A percentile compares a stretch with the other conserved stretches of the same genome.
Conservation (phyloP, 2,888 invertebrate species). For the Saturnia pavonia region DNA sequence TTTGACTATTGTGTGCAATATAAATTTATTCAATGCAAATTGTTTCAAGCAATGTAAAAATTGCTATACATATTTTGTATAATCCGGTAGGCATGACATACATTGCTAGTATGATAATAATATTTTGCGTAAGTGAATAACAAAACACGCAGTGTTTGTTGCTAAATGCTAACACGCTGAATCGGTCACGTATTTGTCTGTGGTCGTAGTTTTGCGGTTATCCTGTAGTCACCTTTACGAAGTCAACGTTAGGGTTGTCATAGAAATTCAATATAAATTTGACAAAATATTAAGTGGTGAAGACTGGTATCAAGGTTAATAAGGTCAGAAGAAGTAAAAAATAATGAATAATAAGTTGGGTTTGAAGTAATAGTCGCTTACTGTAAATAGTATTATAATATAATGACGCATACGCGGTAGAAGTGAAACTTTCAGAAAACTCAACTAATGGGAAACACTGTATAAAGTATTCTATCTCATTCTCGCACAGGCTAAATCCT, state of each 20-base stretch:
- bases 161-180: not conserved
- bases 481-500: too few species aligned
- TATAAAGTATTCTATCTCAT: too few species aligned
- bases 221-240: conserved; percentile 5
- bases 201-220: conserved; percentile 1
- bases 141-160: conserved; percentile 6
- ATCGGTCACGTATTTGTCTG: conserved; percentile 5
- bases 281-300: not conserved
- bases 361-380: too few species aligned
- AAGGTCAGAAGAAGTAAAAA: too few species aligned
- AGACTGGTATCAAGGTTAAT: too few species aligned
- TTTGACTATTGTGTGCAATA: too few species aligned
- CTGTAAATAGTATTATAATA: too few species aligned
- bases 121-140: conserved; percentile 3
- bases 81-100: not conserved
- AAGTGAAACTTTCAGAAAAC: too few species aligned
- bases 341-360: too few species aligned
- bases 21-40: too few species aligned
- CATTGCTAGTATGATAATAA: not conserved
- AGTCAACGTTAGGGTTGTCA: not conserved
- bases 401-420: too few species aligned
- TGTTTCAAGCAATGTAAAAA: not conserved
- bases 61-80: not conserved
- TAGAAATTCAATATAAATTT: not conserved
- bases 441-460: too few species aligned